phyloP scores from a whole-genome alignment of 2,113 vertebrate species.

The Alethe diademata region DNA sequence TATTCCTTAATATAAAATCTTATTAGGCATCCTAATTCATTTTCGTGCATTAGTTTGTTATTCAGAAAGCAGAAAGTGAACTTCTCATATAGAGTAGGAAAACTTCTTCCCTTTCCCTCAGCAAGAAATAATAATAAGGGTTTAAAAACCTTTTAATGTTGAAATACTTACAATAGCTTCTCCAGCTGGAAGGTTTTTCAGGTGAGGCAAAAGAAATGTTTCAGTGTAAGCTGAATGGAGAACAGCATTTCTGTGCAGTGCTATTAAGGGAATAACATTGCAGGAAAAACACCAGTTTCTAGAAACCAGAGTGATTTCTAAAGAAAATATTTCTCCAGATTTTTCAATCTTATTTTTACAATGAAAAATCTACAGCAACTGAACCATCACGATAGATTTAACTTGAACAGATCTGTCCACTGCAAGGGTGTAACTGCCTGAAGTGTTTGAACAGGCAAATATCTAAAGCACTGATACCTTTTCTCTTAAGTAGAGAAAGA shows the following conservation, averaged over 20 bases:
- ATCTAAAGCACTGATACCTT: not conserved
- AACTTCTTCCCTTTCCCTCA: not conserved
- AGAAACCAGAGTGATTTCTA: not conserved
- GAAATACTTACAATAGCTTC: constrained; percentile 84
- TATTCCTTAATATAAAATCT: not conserved
- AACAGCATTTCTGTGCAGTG: constrained; percentile 84
- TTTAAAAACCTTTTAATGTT: not conserved
- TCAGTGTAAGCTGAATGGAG: constrained; percentile 86
- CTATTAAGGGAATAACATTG: constrained; percentile 72
- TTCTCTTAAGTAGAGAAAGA: not conserved
- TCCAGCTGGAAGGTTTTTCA: constrained; percentile 87
- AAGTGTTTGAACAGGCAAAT: not conserved
- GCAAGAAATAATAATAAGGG: not conserved
- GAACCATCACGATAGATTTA: not conserved
- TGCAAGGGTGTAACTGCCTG: not conserved
- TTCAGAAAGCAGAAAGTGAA: not conserved
- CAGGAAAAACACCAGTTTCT: not conserved
- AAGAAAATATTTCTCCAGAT: not conserved
- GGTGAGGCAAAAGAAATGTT: constrained; percentile 85
- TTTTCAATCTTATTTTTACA: not conserved
- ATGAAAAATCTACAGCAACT: not conserved
- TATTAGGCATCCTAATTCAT: not conserved
- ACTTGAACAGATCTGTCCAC: not conserved
- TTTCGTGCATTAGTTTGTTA: not conserved
- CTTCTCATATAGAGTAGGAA: not conserved